Percentiles rank a stretch among this genome's conserved stretches.
Evolutionary conservation across 2,797 vertebrate species (phyloP).

Genomic region (Calcarius lapponicus): DNA sequence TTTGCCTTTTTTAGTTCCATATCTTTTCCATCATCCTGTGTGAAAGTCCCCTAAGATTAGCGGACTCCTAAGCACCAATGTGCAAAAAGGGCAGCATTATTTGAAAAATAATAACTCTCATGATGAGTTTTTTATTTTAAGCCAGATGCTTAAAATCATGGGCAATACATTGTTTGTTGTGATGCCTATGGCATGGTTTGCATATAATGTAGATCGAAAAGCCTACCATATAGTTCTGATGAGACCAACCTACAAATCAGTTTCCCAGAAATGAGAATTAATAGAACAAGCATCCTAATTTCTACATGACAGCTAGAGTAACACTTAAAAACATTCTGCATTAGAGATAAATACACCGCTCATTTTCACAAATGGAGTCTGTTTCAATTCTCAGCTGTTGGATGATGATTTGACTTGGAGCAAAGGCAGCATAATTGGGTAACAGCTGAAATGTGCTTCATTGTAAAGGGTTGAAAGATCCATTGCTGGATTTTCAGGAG

Average conservation of each 20-base stretch:
- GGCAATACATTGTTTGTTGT: neutral
- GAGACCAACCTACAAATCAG: conserved; percentile 42
- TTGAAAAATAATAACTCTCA: neutral
- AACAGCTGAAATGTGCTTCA: conserved; percentile 77
- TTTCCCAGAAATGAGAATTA: conserved; percentile 70
- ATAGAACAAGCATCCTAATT: conserved; percentile 62
- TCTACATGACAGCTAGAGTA: conserved; percentile 70
- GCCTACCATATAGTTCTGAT: neutral
- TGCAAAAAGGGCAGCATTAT: neutral
- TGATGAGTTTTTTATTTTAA: conserved; percentile 16
- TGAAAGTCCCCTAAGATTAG: neutral
- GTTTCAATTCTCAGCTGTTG: conserved; percentile 83
- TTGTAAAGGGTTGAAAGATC: conserved; percentile 78
- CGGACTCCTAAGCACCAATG: neutral
- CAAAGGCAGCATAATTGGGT: conserved; percentile 79
- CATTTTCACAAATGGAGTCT: conserved; percentile 83
- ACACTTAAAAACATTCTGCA: conserved; percentile 79
- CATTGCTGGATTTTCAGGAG: conserved; percentile 78
- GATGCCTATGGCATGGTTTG: neutral
- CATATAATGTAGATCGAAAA: neutral
- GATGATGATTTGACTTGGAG: conserved; percentile 80
- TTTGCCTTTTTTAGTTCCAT: neutral
- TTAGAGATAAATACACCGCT: conserved; percentile 74
- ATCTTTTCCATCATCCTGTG: neutral
- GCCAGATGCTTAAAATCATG: neutral